phyloP scores from a whole-genome alignment of 2,113 vertebrate species.

The Noctilio leporinus region DNA sequence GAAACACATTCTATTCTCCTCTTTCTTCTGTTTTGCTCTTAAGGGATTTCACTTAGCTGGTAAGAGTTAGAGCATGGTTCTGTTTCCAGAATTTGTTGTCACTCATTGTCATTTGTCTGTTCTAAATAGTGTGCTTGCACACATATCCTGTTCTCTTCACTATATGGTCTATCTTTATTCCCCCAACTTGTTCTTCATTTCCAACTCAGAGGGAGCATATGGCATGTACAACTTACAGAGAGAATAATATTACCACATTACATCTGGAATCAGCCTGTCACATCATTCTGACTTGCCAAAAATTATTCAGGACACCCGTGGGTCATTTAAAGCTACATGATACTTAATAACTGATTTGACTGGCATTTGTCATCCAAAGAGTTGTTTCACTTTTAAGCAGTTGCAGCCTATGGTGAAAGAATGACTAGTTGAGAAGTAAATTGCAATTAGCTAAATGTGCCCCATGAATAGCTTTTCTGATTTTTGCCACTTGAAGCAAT shows the following conservation, averaged over 20 bases:
- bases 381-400: background rate
- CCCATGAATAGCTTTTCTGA: slow-evolving; percentile 49
- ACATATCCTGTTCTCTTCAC: background rate
- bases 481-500: slow-evolving; percentile 52
- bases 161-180: background rate
- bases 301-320: background rate
- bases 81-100: background rate
- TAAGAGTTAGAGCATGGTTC: background rate
- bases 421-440: slow-evolving; percentile 47
- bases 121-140: background rate
- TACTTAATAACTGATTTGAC: background rate
- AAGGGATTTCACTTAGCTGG: background rate
- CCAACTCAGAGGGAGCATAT: background rate
- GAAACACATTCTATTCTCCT: background rate
- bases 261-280: background rate
- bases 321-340: slow-evolving; percentile 17
- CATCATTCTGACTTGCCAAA: background rate
- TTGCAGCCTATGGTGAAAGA: background rate
- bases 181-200: background rate
- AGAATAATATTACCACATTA: background rate
- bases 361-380: background rate
- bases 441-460: slow-evolving; percentile 29
- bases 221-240: background rate
- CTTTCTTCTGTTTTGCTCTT: background rate
- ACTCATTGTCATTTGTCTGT: background rate